Percentiles rank a stretch among this genome's conserved stretches.
Conservation (phyloP, 23 tunicate genomes). For the Clavelina lepadiformis region DNA sequence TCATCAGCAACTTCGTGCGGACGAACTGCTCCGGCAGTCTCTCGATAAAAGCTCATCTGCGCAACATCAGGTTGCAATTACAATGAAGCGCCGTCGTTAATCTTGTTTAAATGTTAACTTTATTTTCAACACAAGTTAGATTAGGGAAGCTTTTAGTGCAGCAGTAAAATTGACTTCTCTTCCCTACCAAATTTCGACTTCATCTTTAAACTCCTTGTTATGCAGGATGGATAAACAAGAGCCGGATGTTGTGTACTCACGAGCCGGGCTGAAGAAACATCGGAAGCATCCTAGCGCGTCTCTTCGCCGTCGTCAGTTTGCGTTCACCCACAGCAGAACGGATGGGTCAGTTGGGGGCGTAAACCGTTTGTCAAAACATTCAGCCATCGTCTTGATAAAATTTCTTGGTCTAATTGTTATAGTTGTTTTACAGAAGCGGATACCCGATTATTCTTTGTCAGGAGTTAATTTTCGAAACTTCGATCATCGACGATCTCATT, state of each 20-base stretch:
- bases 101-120: neutral
- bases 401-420: constrained; percentile 3
- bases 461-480: constrained; percentile 14
- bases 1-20: neutral
- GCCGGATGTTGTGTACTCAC: constrained; percentile 46
- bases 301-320: neutral
- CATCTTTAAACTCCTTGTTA: neutral
- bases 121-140: neutral
- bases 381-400: no score
- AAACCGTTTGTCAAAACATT: no score
- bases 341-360: no score
- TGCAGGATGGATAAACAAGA: constrained; percentile 67
- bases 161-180: no score
- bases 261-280: constrained; percentile 8
- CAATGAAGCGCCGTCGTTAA: neutral
- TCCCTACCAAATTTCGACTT: neutral
- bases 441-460: constrained; percentile 22
- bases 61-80: constrained; percentile 5
- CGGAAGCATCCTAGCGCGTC: constrained; percentile 17
- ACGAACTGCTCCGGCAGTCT: constrained; percentile 1
- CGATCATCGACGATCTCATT: constrained; percentile 25
- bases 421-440: constrained; percentile 8
- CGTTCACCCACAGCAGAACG: no score
- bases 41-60: neutral
- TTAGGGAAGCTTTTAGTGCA: no score